A percentile compares a stretch with the other conserved stretches of the same genome.
phyloP scores from a whole-genome alignment of 1,140 invertebrate genomes.

The Euwallacea fornicatus region DNA sequence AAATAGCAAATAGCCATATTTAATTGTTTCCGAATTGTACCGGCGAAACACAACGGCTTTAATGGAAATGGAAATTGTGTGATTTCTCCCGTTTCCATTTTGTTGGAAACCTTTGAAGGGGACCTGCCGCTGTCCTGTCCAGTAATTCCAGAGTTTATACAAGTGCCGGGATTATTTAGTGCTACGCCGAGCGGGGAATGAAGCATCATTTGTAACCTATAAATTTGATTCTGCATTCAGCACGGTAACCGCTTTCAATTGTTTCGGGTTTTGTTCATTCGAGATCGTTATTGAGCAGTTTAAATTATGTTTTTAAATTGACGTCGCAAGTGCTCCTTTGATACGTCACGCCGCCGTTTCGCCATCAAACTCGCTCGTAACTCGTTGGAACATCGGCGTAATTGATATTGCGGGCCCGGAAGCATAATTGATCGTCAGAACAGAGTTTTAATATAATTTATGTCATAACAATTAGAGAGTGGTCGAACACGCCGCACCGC shows the following conservation, averaged over 20 bases:
- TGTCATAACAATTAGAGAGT: constrained; percentile 51
- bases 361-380: constrained; percentile 7
- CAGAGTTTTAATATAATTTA: constrained; percentile 50
- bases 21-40: constrained; percentile 8
- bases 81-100: constrained; percentile 21
- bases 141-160: constrained; percentile 24
- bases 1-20: neutral
- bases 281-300: neutral
- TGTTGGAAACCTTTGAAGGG: constrained; percentile 25
- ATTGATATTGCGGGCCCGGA: constrained; percentile 45
- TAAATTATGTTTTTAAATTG: constrained; percentile 3
- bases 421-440: constrained; percentile 47
- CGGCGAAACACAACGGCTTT: neutral
- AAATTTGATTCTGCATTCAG: constrained; percentile 19
- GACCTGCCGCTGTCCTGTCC: constrained; percentile 20
- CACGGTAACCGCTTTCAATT: neutral
- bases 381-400: constrained; percentile 37
- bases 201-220: constrained; percentile 29
- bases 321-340: neutral
- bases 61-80: constrained; percentile 20
- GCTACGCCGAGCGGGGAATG: constrained; percentile 21
- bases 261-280: constrained; percentile 6
- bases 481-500: constrained; percentile 42
- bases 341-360: neutral
- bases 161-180: constrained; percentile 22